Evolutionary conservation across 2,888 invertebrate species (phyloP).

Genomic region (Lepidochrysops patricia): DNA sequence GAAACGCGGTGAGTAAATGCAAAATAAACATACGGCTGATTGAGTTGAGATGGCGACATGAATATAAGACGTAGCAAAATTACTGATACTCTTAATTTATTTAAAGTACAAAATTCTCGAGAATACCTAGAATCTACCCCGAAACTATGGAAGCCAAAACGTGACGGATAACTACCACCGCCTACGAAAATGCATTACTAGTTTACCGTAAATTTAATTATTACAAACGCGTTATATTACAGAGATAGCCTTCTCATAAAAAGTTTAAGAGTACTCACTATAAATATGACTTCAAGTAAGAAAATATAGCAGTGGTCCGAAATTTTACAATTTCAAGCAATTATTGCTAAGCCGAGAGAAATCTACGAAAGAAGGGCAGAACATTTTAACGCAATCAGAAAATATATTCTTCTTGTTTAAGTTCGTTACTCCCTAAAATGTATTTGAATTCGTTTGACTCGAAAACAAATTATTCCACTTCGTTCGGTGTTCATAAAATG

Average conservation of each 20-base stretch:
- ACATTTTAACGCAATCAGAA: background rate
- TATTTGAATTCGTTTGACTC: background rate
- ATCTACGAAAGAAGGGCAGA: background rate
- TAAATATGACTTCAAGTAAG: slow-evolving; percentile 39
- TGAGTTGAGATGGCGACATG: slow-evolving; percentile 10
- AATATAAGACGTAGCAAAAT: slow-evolving; percentile 21
- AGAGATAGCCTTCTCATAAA: slow-evolving; percentile 60
- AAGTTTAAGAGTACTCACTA: slow-evolving; percentile 48
- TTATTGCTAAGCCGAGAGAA: slow-evolving; percentile 8
- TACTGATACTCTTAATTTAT: slow-evolving; percentile 30
- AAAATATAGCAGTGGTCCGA: slow-evolving; percentile 66
- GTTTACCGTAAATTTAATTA: slow-evolving; percentile 31
- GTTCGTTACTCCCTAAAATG: background rate
- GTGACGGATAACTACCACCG: slow-evolving; percentile 46
- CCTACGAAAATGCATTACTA: slow-evolving; percentile 42
- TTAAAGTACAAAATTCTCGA: slow-evolving; percentile 55
- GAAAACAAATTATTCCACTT: slow-evolving; percentile 40
- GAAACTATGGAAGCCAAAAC: slow-evolving; percentile 70
- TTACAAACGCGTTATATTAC: slow-evolving; percentile 42
- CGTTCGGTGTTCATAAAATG: slow-evolving; percentile 33
- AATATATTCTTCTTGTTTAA: slow-evolving; percentile 6
- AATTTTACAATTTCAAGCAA: slow-evolving; percentile 29
- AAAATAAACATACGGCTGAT: slow-evolving; percentile 13
- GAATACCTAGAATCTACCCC: slow-evolving; percentile 41
- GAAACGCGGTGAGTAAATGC: slow-evolving; percentile 13